Evolutionary conservation across 1,140 invertebrate genomes (phyloP), one percentile per base, ranked within the genome.

Genomic region (Aricia agestis): DNA sequence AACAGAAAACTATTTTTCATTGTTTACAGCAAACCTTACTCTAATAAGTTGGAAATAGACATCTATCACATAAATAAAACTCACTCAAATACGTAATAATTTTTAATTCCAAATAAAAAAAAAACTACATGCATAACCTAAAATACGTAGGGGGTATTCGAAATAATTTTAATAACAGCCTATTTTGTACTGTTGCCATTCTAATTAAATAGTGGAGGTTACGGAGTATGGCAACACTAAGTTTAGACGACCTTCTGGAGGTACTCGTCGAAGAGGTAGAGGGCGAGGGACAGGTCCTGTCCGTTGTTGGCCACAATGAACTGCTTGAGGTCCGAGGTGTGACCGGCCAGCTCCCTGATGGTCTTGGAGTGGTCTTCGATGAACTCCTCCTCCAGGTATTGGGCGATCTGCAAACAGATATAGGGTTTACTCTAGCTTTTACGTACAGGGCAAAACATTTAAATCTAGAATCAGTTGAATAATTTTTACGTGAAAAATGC

Each of bases 221-320:
- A 68, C 57, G 18, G 15, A 10, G 17, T 18, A 19, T 61, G 59
- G 59, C 59, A 19, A 61, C 59, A 61, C 7, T 61, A 7, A 6
- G 13, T 78, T 86, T 90, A 91, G 25, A 77, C 82, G 41, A 72
- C 73, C 82, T 95, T 95, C 76, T 95, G 92, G 72, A 97, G 92
- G 78, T 96, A 95, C 84, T 97, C 95, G 87, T 97, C 96, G 83
- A 96, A 97, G 66, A 97, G 79, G 81, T 94, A 97, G 72, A 96
- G 76, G 11, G 93, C 90, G 61, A 96, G 84, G 4, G 95, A 93
- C 69, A 93, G 87, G 74, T 96, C 94, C 68, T 93, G 91, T 63
- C 95, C 94, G 6, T 86, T 91, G 73, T 93, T 91, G 67, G 79
- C 78, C 18, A 83, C 83, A 42, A 96, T 92, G 74, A 97, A 89